Base-by-base conservation (phyloP, 2,113 vertebrate species). In the Tetrax tetrax region DNA sequence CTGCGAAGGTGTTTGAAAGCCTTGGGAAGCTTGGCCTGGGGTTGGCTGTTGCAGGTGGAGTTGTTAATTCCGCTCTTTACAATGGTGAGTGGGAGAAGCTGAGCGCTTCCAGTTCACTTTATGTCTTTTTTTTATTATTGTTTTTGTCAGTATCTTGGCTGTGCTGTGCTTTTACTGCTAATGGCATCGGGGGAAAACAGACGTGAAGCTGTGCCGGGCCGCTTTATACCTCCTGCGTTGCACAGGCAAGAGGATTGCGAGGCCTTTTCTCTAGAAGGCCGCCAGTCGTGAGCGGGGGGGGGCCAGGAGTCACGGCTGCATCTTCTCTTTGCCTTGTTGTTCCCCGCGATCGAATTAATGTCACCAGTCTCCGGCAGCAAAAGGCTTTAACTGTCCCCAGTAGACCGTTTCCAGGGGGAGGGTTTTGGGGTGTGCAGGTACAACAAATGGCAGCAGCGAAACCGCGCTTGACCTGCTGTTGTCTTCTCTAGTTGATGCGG, bases 1-100 rank as follows among this genome's bases (percentile, higher is more conserved):
- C 98, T 19, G 98, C 99, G 33, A 99, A 98, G 91, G 96, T 99
- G 63, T 99, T 99, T 83, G 99, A 99, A 89, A 98, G 98, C 14
- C 98, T 99, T 35, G 99, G 99, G 70, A 99, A 99, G 97, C 97
- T 99, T 6, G 99, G 99, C 75, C 96, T 99, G 96, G 99, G 98
- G 33, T 80, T 99, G 81, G 99, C 99, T 0, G 61, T 99, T 0
- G 99, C 98, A 22, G 99, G 99, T 12, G 98, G 99, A 27, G 98
- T 99, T 4, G 98, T 99, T 35, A 99, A 99, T 97, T 99, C 99
- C 5, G 99, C 99, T 13, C 98, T 99, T 3, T 99, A 99, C 95
- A 99, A 99, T 9, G 99, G 99, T 99, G 95, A 98, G 28, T 29
- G 33, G 6, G 27, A 3, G 18, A 20, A 8, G 47, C 37, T 1